Evolutionary conservation across 2,888 invertebrate genomes (phyloP).

Genomic region (Unio delphinus): DNA sequence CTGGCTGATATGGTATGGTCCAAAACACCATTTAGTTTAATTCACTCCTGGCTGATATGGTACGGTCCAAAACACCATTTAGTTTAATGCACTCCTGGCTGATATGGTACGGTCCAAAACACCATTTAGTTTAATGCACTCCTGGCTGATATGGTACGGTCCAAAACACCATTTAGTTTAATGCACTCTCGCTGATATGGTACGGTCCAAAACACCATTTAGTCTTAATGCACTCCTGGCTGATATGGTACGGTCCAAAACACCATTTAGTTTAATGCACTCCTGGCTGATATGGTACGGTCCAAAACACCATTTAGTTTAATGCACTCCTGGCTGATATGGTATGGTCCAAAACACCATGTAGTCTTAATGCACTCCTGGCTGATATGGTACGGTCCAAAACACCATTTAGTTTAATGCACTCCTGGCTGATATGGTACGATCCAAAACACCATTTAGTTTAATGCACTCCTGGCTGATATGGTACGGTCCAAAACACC

Average conservation of each 20-base stretch:
- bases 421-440: conserved; percentile 89
- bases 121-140: too few relatives aligned
- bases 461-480: conserved; percentile 94
- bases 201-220: too few relatives aligned
- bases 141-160: too few relatives aligned
- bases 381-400: conserved; percentile 83
- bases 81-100: too few relatives aligned
- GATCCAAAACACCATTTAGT: conserved; percentile 73
- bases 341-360: conserved; percentile 71
- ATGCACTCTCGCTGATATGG: too few relatives aligned
- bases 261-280: conserved; percentile 84
- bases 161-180: too few relatives aligned
- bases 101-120: too few relatives aligned
- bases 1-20: conserved; percentile 86
- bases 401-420: conserved; percentile 84
- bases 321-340: conserved; percentile 94
- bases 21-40: too few relatives aligned
- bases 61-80: too few relatives aligned
- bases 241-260: conserved; percentile 79
- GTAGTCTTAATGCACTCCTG: conserved; percentile 91
- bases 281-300: conserved; percentile 88
- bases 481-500: conserved; percentile 74
- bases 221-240: conserved; percentile 75
- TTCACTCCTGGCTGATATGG: too few relatives aligned
- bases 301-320: conserved; percentile 76